phyloP scores from a whole-genome alignment of 2,888 invertebrate genomes.

The Leptothorax acervorum region DNA sequence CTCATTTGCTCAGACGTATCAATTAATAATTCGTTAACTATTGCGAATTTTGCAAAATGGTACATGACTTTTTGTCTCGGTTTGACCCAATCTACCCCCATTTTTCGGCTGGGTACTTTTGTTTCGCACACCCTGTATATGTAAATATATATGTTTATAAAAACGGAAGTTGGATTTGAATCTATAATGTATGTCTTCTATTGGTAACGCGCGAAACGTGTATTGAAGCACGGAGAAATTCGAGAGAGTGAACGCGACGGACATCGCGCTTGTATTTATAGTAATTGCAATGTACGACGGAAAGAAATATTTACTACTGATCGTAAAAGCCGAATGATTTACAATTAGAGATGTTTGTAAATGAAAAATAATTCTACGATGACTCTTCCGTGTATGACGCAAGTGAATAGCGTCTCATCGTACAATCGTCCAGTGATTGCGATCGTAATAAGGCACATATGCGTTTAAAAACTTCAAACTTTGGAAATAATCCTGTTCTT shows the following conservation, averaged over 20 bases:
- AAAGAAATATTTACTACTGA: conserved; percentile 42
- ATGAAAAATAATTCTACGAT: conserved; percentile 28
- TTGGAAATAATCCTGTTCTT: not conserved
- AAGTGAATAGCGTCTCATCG: not conserved
- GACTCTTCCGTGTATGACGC: conserved; percentile 11
- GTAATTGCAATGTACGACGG: not conserved
- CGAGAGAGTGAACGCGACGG: not conserved
- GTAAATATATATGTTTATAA: conserved; percentile 37
- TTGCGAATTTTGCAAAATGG: too few species aligned
- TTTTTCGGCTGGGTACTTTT: too few species aligned
- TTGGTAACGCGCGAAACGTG: not conserved
- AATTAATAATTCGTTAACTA: too few species aligned
- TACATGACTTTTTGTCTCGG: too few species aligned
- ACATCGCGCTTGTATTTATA: conserved; percentile 18
- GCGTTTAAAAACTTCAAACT: not conserved
- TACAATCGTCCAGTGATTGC: not conserved
- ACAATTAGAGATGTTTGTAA: conserved; percentile 38
- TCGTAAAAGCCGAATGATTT: conserved; percentile 59
- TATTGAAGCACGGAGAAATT: too few species aligned
- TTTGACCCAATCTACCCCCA: too few species aligned
- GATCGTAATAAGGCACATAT: not conserved
- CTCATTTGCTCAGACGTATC: too few species aligned
- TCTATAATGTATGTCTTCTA: conserved; percentile 31
- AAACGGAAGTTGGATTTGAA: conserved; percentile 22
- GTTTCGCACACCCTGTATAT: too few species aligned